phyloP scores from a whole-genome alignment of 1,140 invertebrate species.

The Epicauta chinensis region DNA sequence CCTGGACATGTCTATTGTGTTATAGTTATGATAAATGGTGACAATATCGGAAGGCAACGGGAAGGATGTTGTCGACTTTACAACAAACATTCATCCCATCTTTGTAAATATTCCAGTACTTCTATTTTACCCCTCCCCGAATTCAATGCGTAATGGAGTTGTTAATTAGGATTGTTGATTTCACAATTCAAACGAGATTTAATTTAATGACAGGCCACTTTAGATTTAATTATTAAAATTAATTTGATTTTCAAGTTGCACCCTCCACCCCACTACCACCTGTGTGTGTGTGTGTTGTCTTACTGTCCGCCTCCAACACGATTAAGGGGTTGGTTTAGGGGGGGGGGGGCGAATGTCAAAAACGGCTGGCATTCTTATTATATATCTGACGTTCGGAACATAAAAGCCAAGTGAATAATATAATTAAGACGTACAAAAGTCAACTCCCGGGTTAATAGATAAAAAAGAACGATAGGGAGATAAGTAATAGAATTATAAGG shows the following conservation, averaged over 20 bases:
- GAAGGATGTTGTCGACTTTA: not conserved
- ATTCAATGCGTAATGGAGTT: too few relatives aligned
- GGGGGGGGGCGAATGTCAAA: not conserved
- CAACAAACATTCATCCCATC: not conserved
- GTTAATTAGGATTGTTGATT: too few relatives aligned
- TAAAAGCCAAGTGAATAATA: slow-evolving; percentile 29
- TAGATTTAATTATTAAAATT: too few relatives aligned
- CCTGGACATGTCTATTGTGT: slow-evolving; percentile 20
- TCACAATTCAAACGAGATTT: too few relatives aligned
- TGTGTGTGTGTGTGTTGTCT: not conserved
- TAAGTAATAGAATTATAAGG: slow-evolving; percentile 39
- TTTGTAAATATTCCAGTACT: too few relatives aligned
- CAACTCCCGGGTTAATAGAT: slow-evolving; percentile 35
- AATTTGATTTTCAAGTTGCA: not conserved
- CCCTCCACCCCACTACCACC: not conserved
- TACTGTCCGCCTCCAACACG: slow-evolving; percentile 3
- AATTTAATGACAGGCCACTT: too few relatives aligned
- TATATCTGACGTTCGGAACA: slow-evolving; percentile 27
- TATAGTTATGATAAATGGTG: slow-evolving; percentile 21
- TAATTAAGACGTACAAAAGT: slow-evolving; percentile 35
- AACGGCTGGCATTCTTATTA: slow-evolving; percentile 16
- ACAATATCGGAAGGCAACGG: slow-evolving; percentile 16
- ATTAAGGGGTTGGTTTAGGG: slow-evolving; percentile 11
- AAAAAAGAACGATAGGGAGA: slow-evolving; percentile 35
- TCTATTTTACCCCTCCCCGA: too few relatives aligned